Percentiles rank a stretch among this genome's conserved stretches.
Evolutionary conservation across 2,113 vertebrate species (phyloP).

Genomic region (Prunella himalayana): DNA sequence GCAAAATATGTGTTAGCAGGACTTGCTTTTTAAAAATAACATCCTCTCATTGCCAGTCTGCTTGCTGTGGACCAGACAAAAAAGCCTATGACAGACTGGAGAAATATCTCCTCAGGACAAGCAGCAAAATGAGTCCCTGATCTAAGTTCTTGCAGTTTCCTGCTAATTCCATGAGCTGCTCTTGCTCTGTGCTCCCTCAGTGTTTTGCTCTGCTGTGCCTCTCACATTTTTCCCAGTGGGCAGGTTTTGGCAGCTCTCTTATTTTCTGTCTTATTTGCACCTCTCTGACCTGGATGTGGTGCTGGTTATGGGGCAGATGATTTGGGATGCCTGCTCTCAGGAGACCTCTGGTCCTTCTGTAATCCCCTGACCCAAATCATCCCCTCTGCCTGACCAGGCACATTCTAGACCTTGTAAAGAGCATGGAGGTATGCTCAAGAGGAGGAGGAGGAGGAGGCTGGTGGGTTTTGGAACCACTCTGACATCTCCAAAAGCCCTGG

Average conservation of each 20-base stretch:
- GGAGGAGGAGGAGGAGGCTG: background rate
- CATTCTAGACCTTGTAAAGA: accelerated
- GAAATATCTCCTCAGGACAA: background rate
- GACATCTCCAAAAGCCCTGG: background rate
- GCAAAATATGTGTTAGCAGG: conserved; percentile 21
- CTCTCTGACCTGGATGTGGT: background rate
- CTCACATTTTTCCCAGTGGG: background rate
- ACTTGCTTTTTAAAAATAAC: conserved; percentile 16
- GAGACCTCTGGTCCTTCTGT: background rate
- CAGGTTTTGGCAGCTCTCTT: background rate
- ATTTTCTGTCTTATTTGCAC: background rate
- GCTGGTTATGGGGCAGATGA: background rate
- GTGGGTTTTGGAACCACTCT: background rate
- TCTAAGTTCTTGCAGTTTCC: background rate
- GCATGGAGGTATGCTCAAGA: background rate
- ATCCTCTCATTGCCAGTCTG: background rate
- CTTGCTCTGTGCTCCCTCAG: background rate
- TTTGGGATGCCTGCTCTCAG: background rate
- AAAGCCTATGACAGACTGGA: background rate
- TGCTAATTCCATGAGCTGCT: background rate
- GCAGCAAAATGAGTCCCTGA: background rate
- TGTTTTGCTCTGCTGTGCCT: background rate
- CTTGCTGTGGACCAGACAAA: background rate
- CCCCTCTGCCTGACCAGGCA: background rate
- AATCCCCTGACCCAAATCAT: background rate